Percentiles rank a stretch among this genome's conserved stretches.
Conservation (phyloP, 2,888 invertebrate species). For the Xanthorhoe designata region DNA sequence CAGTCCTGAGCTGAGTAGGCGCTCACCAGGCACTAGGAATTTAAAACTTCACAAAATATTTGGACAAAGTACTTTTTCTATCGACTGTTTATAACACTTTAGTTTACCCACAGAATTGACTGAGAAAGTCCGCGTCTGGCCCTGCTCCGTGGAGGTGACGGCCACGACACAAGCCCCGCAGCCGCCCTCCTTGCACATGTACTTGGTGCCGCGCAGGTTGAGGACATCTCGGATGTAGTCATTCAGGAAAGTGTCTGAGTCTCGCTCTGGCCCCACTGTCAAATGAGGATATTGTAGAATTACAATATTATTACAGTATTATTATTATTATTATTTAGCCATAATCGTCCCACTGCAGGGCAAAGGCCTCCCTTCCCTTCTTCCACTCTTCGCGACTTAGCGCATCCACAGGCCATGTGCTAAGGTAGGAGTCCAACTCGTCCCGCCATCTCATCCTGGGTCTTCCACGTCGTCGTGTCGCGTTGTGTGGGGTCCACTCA, state of each 20-base stretch:
- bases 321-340: too few relatives aligned
- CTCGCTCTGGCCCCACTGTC: conserved; percentile 53
- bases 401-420: too few relatives aligned
- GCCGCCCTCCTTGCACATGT: conserved; percentile 89
- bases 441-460: too few relatives aligned
- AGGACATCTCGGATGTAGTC: conserved; percentile 84
- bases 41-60: neutral
- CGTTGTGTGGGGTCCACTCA: too few relatives aligned
- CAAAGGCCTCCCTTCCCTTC: too few relatives aligned
- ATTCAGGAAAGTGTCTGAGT: conserved; percentile 79
- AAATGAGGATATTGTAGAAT: too few relatives aligned
- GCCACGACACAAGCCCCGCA: conserved; percentile 88
- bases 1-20: conserved; percentile 87
- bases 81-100: neutral
- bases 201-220: conserved; percentile 87
- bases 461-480: too few relatives aligned
- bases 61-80: neutral
- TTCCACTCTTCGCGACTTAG: too few relatives aligned
- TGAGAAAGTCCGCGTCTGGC: conserved; percentile 67
- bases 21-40: conserved; percentile 85
- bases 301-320: too few relatives aligned
- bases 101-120: conserved; percentile 86
- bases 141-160: conserved; percentile 66
- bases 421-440: too few relatives aligned
- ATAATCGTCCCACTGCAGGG: too few relatives aligned